A percentile compares a stretch with the other conserved stretches of the same genome.
These are phyloP conservation scores for Ptilodon capucinus DNA, from an alignment of 2,888 invertebrate species.

Conservation along the genomic window DNA sequence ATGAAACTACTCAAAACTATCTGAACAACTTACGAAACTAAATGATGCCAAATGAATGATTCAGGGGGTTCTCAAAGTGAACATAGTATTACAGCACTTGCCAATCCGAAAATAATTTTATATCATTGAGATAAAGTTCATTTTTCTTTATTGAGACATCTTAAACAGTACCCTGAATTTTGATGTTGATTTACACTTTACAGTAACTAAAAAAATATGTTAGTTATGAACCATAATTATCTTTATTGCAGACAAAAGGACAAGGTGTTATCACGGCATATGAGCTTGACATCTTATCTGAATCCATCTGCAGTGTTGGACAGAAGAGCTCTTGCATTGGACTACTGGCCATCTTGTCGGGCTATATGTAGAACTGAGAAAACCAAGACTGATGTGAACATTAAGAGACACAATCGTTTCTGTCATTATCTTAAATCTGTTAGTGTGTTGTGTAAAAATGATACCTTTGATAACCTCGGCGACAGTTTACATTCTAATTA, in stretches of 20 bases:
- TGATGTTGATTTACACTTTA: neutral
- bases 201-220: neutral
- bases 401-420: constrained; percentile 88
- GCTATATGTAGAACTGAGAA: constrained; percentile 87
- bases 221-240: constrained; percentile 25
- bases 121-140: too few species aligned
- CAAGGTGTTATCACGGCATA: constrained; percentile 59
- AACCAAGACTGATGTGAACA: constrained; percentile 78
- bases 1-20: too few species aligned
- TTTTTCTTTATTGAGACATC: too few species aligned
- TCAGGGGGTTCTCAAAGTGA: too few species aligned
- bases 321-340: constrained; percentile 81
- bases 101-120: too few species aligned
- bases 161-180: too few species aligned
- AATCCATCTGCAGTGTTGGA: constrained; percentile 75
- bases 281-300: constrained; percentile 73
- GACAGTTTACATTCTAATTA: constrained; percentile 53
- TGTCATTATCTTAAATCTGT: constrained; percentile 89
- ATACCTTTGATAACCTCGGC: constrained; percentile 74
- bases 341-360: constrained; percentile 87
- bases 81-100: too few species aligned
- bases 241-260: constrained; percentile 73
- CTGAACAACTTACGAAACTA: too few species aligned
- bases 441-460: constrained; percentile 74
- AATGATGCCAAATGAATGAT: too few species aligned